Percentiles rank a stretch among this genome's conserved stretches.
These are phyloP conservation scores for Heliothis subflexa DNA, from an alignment of 1,140 invertebrate species.

Conservation along the genomic window DNA sequence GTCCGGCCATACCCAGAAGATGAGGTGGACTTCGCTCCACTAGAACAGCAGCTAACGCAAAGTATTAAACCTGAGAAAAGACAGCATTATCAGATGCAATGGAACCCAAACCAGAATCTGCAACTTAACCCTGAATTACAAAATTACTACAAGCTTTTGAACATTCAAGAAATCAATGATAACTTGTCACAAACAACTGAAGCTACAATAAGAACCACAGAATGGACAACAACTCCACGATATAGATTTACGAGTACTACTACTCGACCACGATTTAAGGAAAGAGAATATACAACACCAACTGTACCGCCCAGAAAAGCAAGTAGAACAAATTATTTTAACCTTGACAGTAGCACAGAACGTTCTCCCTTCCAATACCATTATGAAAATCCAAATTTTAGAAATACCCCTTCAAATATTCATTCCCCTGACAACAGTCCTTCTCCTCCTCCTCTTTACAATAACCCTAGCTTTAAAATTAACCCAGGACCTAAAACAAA, in stretches of 20 bases:
- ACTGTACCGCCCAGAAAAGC: not conserved
- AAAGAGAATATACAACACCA: conserved; percentile 2
- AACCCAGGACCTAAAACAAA: too few relatives aligned
- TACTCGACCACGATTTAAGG: not conserved
- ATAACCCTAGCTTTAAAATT: too few relatives aligned
- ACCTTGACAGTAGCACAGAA: not conserved
- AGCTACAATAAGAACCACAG: conserved; percentile 9
- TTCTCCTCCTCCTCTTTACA: not conserved
- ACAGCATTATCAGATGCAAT: not conserved
- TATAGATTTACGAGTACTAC: conserved; percentile 5
- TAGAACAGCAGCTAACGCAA: conserved; percentile 4
- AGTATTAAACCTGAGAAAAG: not conserved
- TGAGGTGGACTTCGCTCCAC: not conserved
- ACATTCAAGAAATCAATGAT: conserved; percentile 36
- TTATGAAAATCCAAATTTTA: conserved; percentile 3
- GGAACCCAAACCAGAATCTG: not conserved
- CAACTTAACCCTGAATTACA: not conserved
- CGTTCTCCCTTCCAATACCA: not conserved
- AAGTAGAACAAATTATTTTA: not conserved
- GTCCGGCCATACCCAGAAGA: conserved; percentile 39
- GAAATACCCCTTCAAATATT: not conserved
- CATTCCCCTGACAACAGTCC: not conserved
- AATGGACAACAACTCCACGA: not conserved
- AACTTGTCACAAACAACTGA: not conserved
- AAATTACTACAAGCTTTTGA: conserved; percentile 19